phyloP scores from a whole-genome alignment of 2,888 invertebrate genomes.

The Ypsolopha sequella region DNA sequence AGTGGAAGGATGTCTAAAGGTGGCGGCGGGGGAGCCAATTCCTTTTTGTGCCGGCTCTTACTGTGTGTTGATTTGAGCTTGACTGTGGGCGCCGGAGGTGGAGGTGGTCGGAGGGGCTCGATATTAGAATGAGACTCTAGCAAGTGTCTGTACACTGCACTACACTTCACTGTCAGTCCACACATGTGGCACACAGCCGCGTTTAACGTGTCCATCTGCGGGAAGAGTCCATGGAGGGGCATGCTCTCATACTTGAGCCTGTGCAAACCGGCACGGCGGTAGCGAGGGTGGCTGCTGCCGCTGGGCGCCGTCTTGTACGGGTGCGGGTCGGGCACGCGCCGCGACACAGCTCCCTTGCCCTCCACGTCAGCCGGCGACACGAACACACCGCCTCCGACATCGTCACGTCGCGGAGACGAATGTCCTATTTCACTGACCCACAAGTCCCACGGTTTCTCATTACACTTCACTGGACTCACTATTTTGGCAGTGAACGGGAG shows the following conservation, averaged over 20 bases:
- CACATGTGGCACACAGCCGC: slow-evolving; percentile 85
- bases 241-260: slow-evolving; percentile 73
- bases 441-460: slow-evolving; percentile 65
- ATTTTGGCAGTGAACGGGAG: slow-evolving; percentile 48
- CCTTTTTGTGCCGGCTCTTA: slow-evolving; percentile 54
- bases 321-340: slow-evolving; percentile 33
- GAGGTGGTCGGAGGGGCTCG: slow-evolving; percentile 56
- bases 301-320: slow-evolving; percentile 36
- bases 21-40: slow-evolving; percentile 39
- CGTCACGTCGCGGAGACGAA: slow-evolving; percentile 54
- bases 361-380: slow-evolving; percentile 40
- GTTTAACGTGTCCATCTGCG: slow-evolving; percentile 81
- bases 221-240: slow-evolving; percentile 82
- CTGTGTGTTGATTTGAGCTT: slow-evolving; percentile 35
- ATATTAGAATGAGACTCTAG: slow-evolving; percentile 63
- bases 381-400: slow-evolving; percentile 29
- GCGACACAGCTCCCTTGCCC: slow-evolving; percentile 32
- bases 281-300: slow-evolving; percentile 22
- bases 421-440: slow-evolving; percentile 65
- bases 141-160: slow-evolving; percentile 82
- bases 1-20: slow-evolving; percentile 42
- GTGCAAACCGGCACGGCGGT: slow-evolving; percentile 59
- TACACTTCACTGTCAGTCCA: slow-evolving; percentile 81
- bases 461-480: slow-evolving; percentile 61
- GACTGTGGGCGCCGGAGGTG: slow-evolving; percentile 41